Base-by-base conservation (phyloP, 2,113 vertebrate genomes). In the Festucalex cinctus region DNA sequence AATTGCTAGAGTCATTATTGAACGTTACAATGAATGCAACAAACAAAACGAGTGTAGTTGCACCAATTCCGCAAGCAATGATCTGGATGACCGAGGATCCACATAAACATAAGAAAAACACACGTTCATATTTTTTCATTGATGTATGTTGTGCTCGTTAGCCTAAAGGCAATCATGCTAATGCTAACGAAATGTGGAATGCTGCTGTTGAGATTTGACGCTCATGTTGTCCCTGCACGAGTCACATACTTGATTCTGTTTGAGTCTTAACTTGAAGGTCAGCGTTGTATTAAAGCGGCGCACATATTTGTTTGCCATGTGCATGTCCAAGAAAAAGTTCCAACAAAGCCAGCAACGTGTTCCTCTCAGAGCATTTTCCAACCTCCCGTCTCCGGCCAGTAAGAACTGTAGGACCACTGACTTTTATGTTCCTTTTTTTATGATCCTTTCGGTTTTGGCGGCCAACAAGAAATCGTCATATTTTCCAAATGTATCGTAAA, bases 401-500 rank as follows among this genome's bases (percentile, higher is more conserved):
- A 66, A 89, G 81, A 86, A 75, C 83, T 76, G 73, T 78, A 79
- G 76, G 70, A 90, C 85, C 81, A 84, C 81, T 63, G 81, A 71
- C 71, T 87, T 90, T 89, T 86, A 86, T 87, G 72, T 78, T 84
- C 71, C 72, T 19, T 77, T 73, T n/a, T 90, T 91, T 87, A 91
- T 77, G 88, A 86, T 85, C 78, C 66, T 14, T 81, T 66, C 66
- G 80, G 71, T 41, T 83, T 90, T 91, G 89, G 88, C 89, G 71
- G 73, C 49, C 17, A 9, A 86, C 85, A 90, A 90, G 89, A 89
- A 89, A 88, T 90, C 87, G 85, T 87, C 86, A 90, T 88, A 89
- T 91, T 91, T 91, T 92, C 90, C 88, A 89, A 92, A 89, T 85
- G 87, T 84, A 88, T 89, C 75, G 83, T 85, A 84, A 89, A 86